Base-by-base conservation (phyloP, 2,888 invertebrate species). In the Zonitis immaculata region DNA sequence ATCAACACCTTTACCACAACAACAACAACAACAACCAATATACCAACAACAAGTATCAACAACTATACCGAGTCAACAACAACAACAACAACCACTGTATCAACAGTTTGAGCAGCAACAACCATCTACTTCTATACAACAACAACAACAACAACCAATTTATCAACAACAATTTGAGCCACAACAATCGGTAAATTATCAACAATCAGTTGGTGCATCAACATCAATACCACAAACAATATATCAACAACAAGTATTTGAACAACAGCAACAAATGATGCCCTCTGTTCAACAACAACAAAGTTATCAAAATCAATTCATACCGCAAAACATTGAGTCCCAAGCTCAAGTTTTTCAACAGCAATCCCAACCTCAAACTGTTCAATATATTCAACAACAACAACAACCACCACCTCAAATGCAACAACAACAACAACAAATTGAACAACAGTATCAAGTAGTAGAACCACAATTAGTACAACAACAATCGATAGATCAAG, bases 1-100 rank as follows among this genome's bases (percentile, higher is more conserved):
- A 79, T 79, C 73, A 78, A 79, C 73, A 78, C 78, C 6, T 78
- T 78, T 9, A 39, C 6, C 11, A 39, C 16, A 6, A 16, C 20
- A 18, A 76, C 74, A 56, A 4, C 49, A 51, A 1, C 56, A 54
- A 18, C 53, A 57, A 25, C 50, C 46, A 47, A 26, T 14, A 12
- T 27, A 46, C 1, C 46, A 51, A 25, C 53, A 54, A 42, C 44
- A 47, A 49, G 35, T 57, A 59, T 57, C 43, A 55, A 48, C 62
- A 61, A 45, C 57, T 61, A 20, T 44, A 6, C 3, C 22, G 7
- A 42, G 52, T 14, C 42, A 20, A 50, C 66, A 66, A 43, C 63
- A 58, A 46, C 56, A 59, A 46, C 32, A 49, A 5, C 22, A 14
- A 47, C 43, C 44, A 39, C 14, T n/a, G 60, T 60, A 32, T 57